Base-by-base conservation (phyloP, 2,113 vertebrate species). In the Lucifuga dentata region DNA sequence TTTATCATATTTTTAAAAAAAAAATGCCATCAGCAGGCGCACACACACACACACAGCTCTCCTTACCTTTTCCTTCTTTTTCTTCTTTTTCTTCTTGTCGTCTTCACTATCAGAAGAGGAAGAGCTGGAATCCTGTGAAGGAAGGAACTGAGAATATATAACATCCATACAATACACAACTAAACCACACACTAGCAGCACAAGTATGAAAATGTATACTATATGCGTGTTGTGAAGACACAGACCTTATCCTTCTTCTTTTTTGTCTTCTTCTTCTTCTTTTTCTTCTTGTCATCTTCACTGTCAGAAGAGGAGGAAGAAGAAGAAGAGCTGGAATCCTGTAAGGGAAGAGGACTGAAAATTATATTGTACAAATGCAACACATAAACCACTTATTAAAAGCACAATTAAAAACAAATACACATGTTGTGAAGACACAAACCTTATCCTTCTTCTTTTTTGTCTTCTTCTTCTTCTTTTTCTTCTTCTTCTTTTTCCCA, bases 251-350 rank as follows among this genome's bases (percentile, higher is more conserved):
- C 40, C 49, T 53, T 19, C 16, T 61, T 46, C 43, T 38, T 58
- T 35, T 53, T 32, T n/a, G 43, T 55, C 38, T 53, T 43, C 20
- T 66, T 69, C n/a, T 36, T 49, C 17, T 70, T 65, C 21, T 71
- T 71, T 53, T 77, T 82, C 6, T 55, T 44, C 40, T 80, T 58
- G 2, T 70, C 58, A 5, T 68, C 73, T 2, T 41, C 72, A 16
- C 68, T 65, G 13, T 76, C 63, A 16, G 78, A 80, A 9, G 56
- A 78, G 7, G 26, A 29, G 26, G 26, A 29, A 2, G 69, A 78
- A 0, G 69, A 78, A 1, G 72, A 80, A 1, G 61, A 87, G 36
- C 81, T 76, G 36, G 73, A 81, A 41, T 86, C 84, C 87, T 90
- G 38, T 12, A 20, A 19, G 53, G 20, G 3, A 1, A 32, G 20